Base-by-base conservation (phyloP, 2,888 invertebrate genomes). In the Hydriomena furcata region DNA sequence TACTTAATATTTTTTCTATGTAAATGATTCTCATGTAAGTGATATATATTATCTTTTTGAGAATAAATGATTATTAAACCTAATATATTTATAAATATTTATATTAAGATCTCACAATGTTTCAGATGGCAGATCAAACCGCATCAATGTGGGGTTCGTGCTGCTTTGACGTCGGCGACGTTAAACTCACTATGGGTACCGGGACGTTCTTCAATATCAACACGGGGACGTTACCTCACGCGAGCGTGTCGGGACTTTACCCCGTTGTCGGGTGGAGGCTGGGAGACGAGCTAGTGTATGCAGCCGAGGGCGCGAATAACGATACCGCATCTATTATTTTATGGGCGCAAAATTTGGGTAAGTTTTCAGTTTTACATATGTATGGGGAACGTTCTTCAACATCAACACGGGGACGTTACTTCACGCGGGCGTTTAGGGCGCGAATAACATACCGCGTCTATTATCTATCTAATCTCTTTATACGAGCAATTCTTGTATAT, bases 151-250 rank as follows among this genome's bases (percentile, higher is more conserved):
- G 95, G 91, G 98, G 98, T 3, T 95, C 95, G 0, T 95, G 95
- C 55, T 96, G 96, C 68, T 96, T 95, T 71, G 81, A 92, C 1
- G 84, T 92, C 0, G 95, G 96, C 17, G 95, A 96, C 73, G 92
- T 97, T 1, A 98, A 98, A 75, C 87, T 98, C 1, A 98, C 98
- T 0, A 92, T 98, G 88, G 98, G 98, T 0, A 98, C 98, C 0
- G 98, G 98, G 0, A 95, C 96, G 0, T 98, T 98, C 82, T 84
- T 98, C 31, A 93, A 97, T 75, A 92, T 97, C 24, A 95, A 97
- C 73, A 97, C 97, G 0, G 96, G 95, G 0, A 59, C 69, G 0
- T 76, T 90, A 54, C 95, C 97, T 0, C 95, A 96, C 71, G 95
- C 97, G 0, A 96, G 96, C 35, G 84, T 96, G 2, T 93, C 94